phyloP scores from a whole-genome alignment of 2,113 vertebrate species.

The Egretta garzetta region DNA sequence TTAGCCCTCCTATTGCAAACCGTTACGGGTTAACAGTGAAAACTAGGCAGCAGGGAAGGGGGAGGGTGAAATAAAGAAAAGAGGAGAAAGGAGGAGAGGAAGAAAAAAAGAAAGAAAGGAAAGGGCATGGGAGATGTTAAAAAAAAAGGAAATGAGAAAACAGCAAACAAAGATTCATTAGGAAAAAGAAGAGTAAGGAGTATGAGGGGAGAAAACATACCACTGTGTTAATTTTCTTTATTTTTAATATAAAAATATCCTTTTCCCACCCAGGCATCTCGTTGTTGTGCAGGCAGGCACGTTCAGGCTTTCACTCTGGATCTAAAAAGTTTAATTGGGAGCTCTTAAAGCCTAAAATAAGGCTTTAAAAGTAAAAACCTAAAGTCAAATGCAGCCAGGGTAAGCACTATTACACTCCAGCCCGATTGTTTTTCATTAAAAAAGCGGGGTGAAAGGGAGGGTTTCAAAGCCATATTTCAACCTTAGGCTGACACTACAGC shows the following conservation, averaged over 20 bases:
- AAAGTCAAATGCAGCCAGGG: conserved; percentile 52
- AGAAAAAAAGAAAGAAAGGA: neutral
- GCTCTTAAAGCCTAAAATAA: conserved; percentile 59
- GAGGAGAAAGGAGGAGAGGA: neutral
- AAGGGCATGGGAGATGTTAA: neutral
- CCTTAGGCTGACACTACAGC: conserved; percentile 50
- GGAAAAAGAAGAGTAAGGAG: neutral
- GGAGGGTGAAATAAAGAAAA: neutral
- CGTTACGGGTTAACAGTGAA: neutral
- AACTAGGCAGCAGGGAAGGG: neutral
- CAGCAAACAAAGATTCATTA: neutral
- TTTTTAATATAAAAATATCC: conserved; percentile 3
- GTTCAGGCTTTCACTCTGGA: conserved; percentile 32
- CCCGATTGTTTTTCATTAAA: conserved; percentile 58
- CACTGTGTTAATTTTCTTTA: neutral
- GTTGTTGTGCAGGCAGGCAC: conserved; percentile 34
- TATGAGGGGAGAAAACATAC: neutral
- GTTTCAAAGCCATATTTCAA: conserved; percentile 70
- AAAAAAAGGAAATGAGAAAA: neutral
- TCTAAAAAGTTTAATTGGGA: conserved; percentile 43
- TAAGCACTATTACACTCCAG: conserved; percentile 54
- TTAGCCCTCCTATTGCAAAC: neutral
- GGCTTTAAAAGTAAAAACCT: conserved; percentile 57
- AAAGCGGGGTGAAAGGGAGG: conserved; percentile 39
- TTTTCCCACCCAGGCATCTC: conserved; percentile 19